Base-by-base conservation (phyloP, 2,888 invertebrate species). In the Norana najaformis region DNA sequence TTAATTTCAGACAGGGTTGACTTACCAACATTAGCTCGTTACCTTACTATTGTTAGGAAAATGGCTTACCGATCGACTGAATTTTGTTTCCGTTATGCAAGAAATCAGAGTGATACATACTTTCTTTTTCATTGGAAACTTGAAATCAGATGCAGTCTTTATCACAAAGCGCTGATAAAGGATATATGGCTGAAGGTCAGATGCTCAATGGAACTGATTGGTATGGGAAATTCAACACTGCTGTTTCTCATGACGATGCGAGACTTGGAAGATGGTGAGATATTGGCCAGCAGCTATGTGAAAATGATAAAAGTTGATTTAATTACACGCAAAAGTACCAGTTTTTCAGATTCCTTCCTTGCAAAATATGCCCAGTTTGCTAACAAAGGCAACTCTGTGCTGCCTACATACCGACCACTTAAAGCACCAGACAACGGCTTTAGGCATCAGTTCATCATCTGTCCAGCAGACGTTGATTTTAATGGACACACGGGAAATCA, bases 401-500 rank as follows among this genome's bases (percentile, higher is more conserved):
- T 85, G 37, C 85, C 85, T 36, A 85, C 37, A 20, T 85, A 36
- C 36, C 35, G 85, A 85, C 85, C 85, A 36, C 85, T 35, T 35
- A n/a, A n/a, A 20, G 85, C 85, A 23, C 85, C 85, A 16, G 35
- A n/a, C 85, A 85, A 85, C 85, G 34, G 85, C 16, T 85, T 36
- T 23, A 85, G 85, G 18, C 85, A 85, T 85, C 85, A 85, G 85
- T 36, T 85, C 16, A 35, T 85, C 85, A 36, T 85, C 18, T 35
- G 11, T 36, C 85, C 85, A 85, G 34, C 85, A 36, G 85, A 85
- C 85, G 35, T 35, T 23, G 85, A 85, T 14, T 85, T 37, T 36
- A 85, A 85, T 85, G 85, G 85, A 85, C 85, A 85, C 85, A 85
- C 85, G 5, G 37, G 36, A 85, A 85, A 85, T n/a, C 37, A 85